Conservation (phyloP, 2,888 invertebrate genomes). For the Phaedon cochleariae region DNA sequence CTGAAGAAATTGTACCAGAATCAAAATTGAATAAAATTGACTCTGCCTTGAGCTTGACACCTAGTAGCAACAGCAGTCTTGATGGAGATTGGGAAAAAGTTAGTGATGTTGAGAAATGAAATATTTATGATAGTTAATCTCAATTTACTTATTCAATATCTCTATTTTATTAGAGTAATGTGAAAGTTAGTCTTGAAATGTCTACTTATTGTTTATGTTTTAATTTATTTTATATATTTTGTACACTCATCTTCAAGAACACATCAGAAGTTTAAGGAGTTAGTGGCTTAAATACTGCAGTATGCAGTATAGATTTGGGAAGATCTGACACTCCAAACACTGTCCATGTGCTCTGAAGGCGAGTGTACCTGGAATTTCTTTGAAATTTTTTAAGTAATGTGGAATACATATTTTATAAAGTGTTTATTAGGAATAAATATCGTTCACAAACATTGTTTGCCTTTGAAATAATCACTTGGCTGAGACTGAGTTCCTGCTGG, state of each 20-base stretch:
- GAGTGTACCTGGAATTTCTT: slow-evolving; percentile 27
- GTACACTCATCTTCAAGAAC: too few relatives aligned
- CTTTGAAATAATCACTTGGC: too few relatives aligned
- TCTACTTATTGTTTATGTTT: slow-evolving; percentile 26
- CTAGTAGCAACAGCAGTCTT: slow-evolving; percentile 56
- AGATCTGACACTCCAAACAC: too few relatives aligned
- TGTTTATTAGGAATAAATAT: slow-evolving; percentile 22
- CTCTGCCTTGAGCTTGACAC: slow-evolving; percentile 50
- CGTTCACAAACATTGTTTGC: too few relatives aligned
- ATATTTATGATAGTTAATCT: slow-evolving; percentile 4
- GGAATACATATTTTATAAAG: slow-evolving; percentile 43
- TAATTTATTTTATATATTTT: slow-evolving; percentile 36
- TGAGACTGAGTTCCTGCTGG: too few relatives aligned
- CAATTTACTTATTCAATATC: slow-evolving; percentile 8
- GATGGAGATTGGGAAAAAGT: slow-evolving; percentile 64
- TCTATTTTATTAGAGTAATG: slow-evolving; percentile 13
- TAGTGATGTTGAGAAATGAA: slow-evolving; percentile 44
- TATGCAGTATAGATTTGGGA: too few relatives aligned
- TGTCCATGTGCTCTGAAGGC: too few relatives aligned
- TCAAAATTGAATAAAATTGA: slow-evolving; percentile 51
- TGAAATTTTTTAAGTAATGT: slow-evolving; percentile 36
- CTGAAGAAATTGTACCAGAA: slow-evolving; percentile 24
- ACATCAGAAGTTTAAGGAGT: too few relatives aligned
- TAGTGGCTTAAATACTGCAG: too few relatives aligned
- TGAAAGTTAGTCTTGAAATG: slow-evolving; percentile 12